Evolutionary conservation across 2,888 invertebrate species (phyloP).

Genomic region (Sarcophaga subvicina): DNA sequence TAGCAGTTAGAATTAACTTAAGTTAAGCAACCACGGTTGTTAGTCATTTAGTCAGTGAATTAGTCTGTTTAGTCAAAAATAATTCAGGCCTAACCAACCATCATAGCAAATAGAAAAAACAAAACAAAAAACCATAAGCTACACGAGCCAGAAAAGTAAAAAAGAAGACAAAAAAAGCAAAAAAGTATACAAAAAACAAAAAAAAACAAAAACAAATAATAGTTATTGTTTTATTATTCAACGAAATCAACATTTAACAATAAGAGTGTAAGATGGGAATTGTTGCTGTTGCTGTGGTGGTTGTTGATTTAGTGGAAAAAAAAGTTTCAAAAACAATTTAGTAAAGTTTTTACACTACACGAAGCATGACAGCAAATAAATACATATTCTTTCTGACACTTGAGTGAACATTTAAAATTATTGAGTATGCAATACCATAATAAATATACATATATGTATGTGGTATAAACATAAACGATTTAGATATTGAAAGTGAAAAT

Average conservation of each 20-base stretch:
- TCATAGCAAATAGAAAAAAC: background rate
- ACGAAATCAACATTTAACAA: conserved; percentile 24
- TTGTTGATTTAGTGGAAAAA: conserved; percentile 18
- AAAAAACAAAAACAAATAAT: background rate
- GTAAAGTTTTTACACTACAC: conserved; percentile 58
- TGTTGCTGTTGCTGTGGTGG: background rate
- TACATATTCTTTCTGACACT: background rate
- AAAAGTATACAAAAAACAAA: background rate
- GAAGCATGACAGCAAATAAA: conserved; percentile 45
- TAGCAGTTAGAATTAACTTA: conserved; percentile 11
- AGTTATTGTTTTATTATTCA: background rate
- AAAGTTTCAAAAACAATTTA: conserved; percentile 51
- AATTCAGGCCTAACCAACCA: conserved; percentile 17
- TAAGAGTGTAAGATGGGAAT: conserved; percentile 20
- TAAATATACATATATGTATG: background rate
- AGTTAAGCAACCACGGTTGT: background rate
- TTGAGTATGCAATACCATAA: background rate
- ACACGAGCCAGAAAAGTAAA: conserved; percentile 19
- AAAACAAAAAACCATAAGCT: background rate
- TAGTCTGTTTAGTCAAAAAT: background rate
- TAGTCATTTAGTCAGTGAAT: conserved; percentile 5
- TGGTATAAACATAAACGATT: background rate
- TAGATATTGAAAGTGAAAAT: too few species aligned
- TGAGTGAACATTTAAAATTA: background rate
- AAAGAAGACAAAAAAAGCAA: conserved; percentile 30